Evolutionary conservation across 2,888 invertebrate species (phyloP).

Genomic region (Pantelozetes paolii): DNA sequence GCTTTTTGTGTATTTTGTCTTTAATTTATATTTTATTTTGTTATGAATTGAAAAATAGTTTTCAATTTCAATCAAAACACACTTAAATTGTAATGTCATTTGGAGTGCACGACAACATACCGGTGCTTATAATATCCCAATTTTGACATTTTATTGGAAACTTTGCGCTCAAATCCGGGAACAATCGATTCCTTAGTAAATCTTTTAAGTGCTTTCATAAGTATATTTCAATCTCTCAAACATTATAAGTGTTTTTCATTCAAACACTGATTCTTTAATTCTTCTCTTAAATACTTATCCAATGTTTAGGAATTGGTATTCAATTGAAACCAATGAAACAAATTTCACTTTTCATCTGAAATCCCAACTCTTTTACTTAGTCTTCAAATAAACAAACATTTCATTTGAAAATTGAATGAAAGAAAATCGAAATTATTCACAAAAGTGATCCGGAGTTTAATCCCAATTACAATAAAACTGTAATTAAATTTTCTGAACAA

Average conservation of each 20-base stretch:
- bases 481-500: too few species aligned
- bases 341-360: too few species aligned
- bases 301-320: background rate
- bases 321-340: background rate
- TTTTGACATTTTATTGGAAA: background rate
- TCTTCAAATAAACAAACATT: too few species aligned
- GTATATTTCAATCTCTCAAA: background rate
- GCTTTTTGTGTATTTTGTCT: background rate
- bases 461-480: too few species aligned
- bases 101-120: too few species aligned
- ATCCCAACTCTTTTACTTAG: too few species aligned
- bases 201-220: conserved; percentile 28
- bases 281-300: background rate
- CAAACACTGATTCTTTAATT: background rate
- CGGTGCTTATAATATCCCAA: too few species aligned
- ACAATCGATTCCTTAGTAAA: conserved; percentile 17
- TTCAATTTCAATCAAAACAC: background rate
- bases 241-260: background rate
- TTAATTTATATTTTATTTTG: background rate
- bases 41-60: background rate
- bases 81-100: background rate
- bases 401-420: too few species aligned
- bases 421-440: too few species aligned
- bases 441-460: too few species aligned
- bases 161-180: background rate